Evolutionary conservation across 1,140 invertebrate genomes (phyloP), one percentile per base, ranked within the genome.

Genomic region (Andrena cerasifolii): DNA sequence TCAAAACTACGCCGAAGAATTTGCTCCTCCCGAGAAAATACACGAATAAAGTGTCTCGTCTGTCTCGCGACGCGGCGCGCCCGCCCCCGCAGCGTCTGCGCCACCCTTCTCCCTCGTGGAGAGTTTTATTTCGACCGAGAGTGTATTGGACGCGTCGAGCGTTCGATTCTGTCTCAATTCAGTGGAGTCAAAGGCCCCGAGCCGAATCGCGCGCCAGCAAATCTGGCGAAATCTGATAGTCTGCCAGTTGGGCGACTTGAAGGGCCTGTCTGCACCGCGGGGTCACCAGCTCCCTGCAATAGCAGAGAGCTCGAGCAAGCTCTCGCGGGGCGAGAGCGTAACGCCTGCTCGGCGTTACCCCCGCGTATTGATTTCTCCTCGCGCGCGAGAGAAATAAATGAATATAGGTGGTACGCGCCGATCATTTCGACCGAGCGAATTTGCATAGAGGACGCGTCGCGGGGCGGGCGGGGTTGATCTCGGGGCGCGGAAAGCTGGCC

Each of bases 1-100:
- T 80, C 80, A 67, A 80, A 79, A 80, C 72, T 70, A 72, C 31
- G 40, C 54, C 47, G 59, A 61, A 43, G 43, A 66, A 40, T 80
- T 66, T 40, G 61, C 45, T 16, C 28, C 40, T 54, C 61, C 26
- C 45, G 43, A 53, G 28, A 18, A 31, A 21, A 53, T 59, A 31
- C 24, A 26, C 59, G 63, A 71, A 77, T 77, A 82, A 83, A 83
- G 28, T 80, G 47, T 71, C 59, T 62, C 21, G 56, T 47, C 63
- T 28, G 18, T 28, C 47, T 33, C 51, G 16, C 16, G 71, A 74
- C 53, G 33, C 12, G 47, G 16, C 18, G 36, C n/a, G n/a, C 40
- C 59, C 24, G 36, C 40, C 31, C 33, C 54, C 18, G 2, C 7
- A 33, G 43, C 36, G 45, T 53, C 2, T 36, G 51, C 7, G 26